A percentile compares a stretch with the other conserved stretches of the same genome.
Evolutionary conservation across 1,140 invertebrate genomes (phyloP).

Genomic region (Tetramorium alpestre): DNA sequence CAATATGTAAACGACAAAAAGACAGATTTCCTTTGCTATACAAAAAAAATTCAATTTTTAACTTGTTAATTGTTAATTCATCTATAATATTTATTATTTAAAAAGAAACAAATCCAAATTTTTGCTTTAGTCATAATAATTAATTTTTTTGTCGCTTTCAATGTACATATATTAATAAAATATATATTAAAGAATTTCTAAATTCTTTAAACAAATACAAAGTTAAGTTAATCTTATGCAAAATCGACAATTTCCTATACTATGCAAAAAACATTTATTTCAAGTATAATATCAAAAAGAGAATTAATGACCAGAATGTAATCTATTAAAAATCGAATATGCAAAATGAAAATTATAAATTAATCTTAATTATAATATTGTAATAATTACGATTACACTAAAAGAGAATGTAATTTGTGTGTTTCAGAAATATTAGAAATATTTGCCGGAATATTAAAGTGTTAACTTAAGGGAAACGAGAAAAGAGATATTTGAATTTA

Average conservation of each 20-base stretch:
- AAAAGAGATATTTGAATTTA: not conserved
- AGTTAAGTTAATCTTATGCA: not conserved
- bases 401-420: not conserved
- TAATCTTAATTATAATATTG: conserved; percentile 2
- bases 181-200: not conserved
- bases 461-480: not conserved
- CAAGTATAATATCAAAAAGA: not conserved
- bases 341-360: not conserved
- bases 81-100: not conserved
- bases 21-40: not conserved
- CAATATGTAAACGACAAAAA: not conserved
- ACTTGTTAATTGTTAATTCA: not conserved
- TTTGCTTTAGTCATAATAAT: not conserved
- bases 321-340: not conserved
- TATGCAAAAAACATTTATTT: not conserved
- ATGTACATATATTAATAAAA: not conserved
- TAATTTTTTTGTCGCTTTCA: not conserved
- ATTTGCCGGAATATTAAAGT: not conserved
- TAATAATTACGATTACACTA: not conserved
- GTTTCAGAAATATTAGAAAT: conserved; percentile 34
- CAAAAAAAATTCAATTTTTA: not conserved
- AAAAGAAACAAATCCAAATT: not conserved
- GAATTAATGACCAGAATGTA: not conserved
- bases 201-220: not conserved
- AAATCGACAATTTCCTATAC: not conserved